phyloP scores from a whole-genome alignment of 37 sponge, comb jelly and placozoan genomes.

The Dysidea cf. avara region DNA sequence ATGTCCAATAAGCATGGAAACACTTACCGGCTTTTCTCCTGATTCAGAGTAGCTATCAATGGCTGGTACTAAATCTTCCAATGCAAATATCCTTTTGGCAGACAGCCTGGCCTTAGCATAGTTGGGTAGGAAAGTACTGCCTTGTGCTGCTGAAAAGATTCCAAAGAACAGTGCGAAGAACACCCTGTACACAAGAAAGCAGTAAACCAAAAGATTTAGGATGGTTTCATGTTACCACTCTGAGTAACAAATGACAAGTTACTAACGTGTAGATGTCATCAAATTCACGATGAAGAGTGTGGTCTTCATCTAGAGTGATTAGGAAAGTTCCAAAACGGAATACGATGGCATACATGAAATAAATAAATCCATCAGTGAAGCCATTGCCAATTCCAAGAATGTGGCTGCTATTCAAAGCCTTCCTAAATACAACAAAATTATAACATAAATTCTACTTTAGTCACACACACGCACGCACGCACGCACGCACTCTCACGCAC shows the following conservation, averaged over 20 bases:
- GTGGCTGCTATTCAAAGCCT: conserved; percentile 10
- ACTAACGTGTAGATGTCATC: conserved; percentile 30
- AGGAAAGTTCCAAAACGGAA: conserved; percentile 80
- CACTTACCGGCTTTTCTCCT: conserved; percentile 50
- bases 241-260: too few species aligned
- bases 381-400: conserved; percentile 66
- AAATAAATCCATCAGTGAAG: conserved; percentile 52
- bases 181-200: conserved; percentile 52
- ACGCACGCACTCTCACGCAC: too few species aligned
- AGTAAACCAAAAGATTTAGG: too few species aligned
- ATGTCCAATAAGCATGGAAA: too few species aligned
- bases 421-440: too few species aligned
- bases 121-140: conserved; percentile 74
- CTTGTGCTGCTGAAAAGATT: conserved; percentile 71
- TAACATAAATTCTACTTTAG: too few species aligned
- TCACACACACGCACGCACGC: background rate
- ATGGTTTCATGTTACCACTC: too few species aligned
- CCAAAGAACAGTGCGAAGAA: conserved; percentile 81
- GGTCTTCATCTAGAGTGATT: too few species aligned
- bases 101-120: too few species aligned
- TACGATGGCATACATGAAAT: conserved; percentile 48
- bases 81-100: too few species aligned
- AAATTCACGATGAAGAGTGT: conserved; percentile 21
- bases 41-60: conserved; percentile 69
- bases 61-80: too few species aligned